Conservation (phyloP, 2,113 vertebrate species). For the Heterotilapia buettikoferi region DNA sequence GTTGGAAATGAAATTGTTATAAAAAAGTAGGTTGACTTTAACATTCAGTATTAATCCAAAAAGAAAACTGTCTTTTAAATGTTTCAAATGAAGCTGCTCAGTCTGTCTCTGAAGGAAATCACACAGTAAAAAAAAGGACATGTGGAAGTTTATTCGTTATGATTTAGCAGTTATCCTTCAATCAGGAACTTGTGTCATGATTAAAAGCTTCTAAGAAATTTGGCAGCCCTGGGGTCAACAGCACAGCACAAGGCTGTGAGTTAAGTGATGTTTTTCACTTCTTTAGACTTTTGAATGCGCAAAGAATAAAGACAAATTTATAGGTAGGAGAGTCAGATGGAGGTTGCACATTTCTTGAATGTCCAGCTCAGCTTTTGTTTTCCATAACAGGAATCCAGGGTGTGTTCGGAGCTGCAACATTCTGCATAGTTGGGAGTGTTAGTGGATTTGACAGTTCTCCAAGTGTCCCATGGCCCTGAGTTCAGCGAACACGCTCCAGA, state of each 20-base stretch:
- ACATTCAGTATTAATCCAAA: not conserved
- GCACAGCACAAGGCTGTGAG: not conserved
- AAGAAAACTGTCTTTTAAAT: not conserved
- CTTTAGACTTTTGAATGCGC: not conserved
- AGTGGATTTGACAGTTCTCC: slow-evolving; percentile 79
- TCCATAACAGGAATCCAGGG: slow-evolving; percentile 49
- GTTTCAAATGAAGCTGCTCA: not conserved
- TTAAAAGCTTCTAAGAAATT: not conserved
- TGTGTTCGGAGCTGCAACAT: slow-evolving; percentile 67
- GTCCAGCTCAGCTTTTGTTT: slow-evolving; percentile 70
- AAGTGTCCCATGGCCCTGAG: slow-evolving; percentile 68
- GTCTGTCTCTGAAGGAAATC: not conserved
- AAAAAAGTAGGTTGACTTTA: not conserved
- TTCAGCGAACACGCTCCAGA: slow-evolving; percentile 80
- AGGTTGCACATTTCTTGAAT: slow-evolving; percentile 38
- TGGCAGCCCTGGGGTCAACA: not conserved
- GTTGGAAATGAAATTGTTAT: not conserved
- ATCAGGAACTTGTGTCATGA: not conserved
- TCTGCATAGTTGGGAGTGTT: slow-evolving; percentile 77
- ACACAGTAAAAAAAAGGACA: not conserved
- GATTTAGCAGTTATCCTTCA: not conserved
- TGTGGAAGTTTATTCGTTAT: not conserved
- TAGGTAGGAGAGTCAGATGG: not conserved
- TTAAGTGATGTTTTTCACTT: not conserved
- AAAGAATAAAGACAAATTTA: not conserved